Conservation (phyloP, 2,113 vertebrate species). For the Cyphomyrus discorhynchus region DNA sequence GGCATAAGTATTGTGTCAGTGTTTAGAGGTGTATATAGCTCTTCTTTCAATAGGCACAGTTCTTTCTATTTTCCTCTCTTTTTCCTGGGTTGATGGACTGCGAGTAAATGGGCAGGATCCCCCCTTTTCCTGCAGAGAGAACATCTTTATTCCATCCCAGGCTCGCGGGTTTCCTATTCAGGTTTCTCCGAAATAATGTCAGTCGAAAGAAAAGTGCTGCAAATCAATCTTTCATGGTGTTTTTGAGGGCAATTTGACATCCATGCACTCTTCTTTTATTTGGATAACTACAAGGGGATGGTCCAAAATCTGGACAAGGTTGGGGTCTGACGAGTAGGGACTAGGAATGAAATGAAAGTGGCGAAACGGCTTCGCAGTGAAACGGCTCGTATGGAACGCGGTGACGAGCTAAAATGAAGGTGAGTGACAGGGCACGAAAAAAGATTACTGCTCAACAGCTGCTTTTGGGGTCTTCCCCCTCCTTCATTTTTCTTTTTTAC, state of each 20-base stretch:
- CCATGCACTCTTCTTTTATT: conserved; percentile 61
- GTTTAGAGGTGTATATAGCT: conserved; percentile 67
- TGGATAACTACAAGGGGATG: conserved; percentile 63
- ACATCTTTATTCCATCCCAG: conserved; percentile 79
- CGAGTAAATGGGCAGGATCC: conserved; percentile 65
- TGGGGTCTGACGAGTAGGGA: conserved; percentile 51
- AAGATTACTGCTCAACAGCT: conserved; percentile 68
- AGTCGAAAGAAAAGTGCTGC: conserved; percentile 66
- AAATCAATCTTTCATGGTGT: conserved; percentile 78
- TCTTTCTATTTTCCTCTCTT: conserved; percentile 61
- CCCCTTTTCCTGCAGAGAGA: conserved; percentile 62
- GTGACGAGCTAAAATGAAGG: conserved; percentile 40
- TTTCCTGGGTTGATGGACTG: conserved; percentile 76
- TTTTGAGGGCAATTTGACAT: conserved; percentile 73
- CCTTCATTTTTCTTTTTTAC: conserved; percentile 22
- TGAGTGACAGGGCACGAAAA: conserved; percentile 78
- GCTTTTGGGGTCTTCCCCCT: conserved; percentile 49
- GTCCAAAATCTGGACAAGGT: conserved; percentile 56
- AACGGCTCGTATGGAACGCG: conserved; percentile 28
- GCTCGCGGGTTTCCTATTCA: conserved; percentile 66
- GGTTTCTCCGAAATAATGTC: conserved; percentile 64
- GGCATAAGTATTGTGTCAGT: conserved; percentile 76
- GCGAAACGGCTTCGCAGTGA: conserved; percentile 34
- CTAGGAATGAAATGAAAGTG: conserved; percentile 46
- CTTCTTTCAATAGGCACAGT: conserved; percentile 69